phyloP scores from a whole-genome alignment of 2,888 invertebrate species.

The Alcis repandata region DNA sequence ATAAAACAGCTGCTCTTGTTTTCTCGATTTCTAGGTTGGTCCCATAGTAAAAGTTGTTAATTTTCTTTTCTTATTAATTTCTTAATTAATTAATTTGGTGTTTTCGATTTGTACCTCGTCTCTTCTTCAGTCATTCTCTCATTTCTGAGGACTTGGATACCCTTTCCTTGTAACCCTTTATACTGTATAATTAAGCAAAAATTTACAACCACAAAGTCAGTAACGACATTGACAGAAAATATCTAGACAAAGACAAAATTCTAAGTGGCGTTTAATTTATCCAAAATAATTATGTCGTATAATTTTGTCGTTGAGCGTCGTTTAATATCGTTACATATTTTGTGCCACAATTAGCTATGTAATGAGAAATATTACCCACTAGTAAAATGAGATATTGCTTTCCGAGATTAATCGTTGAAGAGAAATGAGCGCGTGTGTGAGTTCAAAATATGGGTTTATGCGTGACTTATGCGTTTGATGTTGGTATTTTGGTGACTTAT shows the following conservation, averaged over 20 bases:
- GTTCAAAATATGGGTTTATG: background rate
- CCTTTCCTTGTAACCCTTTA: no score
- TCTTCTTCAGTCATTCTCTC: no score
- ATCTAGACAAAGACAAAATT: background rate
- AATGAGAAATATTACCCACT: slow-evolving; percentile 22
- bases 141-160: no score
- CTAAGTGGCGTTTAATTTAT: slow-evolving; percentile 4
- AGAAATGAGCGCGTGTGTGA: background rate
- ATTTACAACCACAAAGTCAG: background rate
- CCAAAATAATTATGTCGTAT: slow-evolving; percentile 5
- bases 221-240: background rate
- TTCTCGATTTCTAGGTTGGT: no score
- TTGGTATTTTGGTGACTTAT: background rate
- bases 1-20: no score
- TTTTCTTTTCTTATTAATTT: no score
- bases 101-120: no score
- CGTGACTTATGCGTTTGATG: background rate
- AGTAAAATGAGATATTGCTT: slow-evolving; percentile 14
- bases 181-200: no score
- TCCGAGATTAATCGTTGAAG: background rate
- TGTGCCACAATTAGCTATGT: slow-evolving; percentile 14
- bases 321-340: slow-evolving; percentile 19
- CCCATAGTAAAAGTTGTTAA: no score
- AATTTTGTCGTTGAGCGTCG: slow-evolving; percentile 6
- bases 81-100: no score